A percentile compares a stretch with the other conserved stretches of the same genome.
Evolutionary conservation across 2,113 vertebrate species (phyloP).

Genomic region (Paramormyrops kingsleyae): DNA sequence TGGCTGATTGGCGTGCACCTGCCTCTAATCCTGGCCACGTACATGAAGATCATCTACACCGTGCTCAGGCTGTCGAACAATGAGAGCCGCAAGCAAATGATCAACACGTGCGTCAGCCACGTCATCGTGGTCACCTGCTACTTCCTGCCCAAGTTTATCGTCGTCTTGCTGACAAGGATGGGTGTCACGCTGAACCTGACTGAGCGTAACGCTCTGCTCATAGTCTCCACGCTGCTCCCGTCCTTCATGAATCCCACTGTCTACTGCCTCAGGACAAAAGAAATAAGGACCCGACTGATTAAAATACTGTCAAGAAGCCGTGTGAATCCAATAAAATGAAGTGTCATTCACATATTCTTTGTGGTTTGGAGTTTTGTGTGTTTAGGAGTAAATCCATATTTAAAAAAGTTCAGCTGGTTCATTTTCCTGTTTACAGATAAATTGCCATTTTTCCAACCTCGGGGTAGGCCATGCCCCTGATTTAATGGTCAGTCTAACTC

Average conservation of each 20-base stretch:
- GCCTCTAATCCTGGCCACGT: slow-evolving; percentile 22
- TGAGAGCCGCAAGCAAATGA: slow-evolving; percentile 34
- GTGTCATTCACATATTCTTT: slow-evolving; percentile 33
- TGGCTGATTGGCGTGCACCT: slow-evolving; percentile 8
- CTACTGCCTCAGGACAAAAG: slow-evolving; percentile 31
- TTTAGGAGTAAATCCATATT: slow-evolving; percentile 1
- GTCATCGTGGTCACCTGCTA: too few relatives aligned
- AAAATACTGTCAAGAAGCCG: neutral
- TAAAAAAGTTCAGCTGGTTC: neutral
- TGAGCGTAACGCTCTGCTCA: too few relatives aligned
- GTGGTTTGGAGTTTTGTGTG: slow-evolving; percentile 27
- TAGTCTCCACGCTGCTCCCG: slow-evolving; percentile 26
- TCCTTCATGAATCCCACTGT: slow-evolving; percentile 39
- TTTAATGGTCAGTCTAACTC: too few relatives aligned
- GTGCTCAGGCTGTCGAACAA: slow-evolving; percentile 24
- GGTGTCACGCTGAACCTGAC: too few relatives aligned
- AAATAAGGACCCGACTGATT: slow-evolving; percentile 20
- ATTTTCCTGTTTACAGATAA: neutral
- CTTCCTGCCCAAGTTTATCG: too few relatives aligned
- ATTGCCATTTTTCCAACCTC: neutral
- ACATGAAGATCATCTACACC: slow-evolving; percentile 20
- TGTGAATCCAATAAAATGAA: neutral
- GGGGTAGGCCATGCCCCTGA: neutral
- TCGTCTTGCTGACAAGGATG: too few relatives aligned
- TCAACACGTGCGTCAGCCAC: slow-evolving; percentile 27